Percentiles rank a stretch among this genome's conserved stretches.
phyloP scores from a whole-genome alignment of 2,888 invertebrate species.

The Chrysolina oricalcia region DNA sequence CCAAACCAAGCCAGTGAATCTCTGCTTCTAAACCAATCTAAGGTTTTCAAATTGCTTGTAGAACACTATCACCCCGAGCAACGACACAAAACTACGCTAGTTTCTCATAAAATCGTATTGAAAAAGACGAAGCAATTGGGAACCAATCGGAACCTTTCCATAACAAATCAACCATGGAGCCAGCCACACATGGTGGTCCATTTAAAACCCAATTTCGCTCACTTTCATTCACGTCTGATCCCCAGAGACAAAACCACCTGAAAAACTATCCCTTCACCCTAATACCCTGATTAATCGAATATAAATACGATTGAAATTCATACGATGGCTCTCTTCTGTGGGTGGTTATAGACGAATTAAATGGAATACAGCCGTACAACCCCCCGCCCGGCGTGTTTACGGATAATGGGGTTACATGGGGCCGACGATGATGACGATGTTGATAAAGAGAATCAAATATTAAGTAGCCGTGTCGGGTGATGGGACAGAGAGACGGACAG shows the following conservation, averaged over 20 bases:
- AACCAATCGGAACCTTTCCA: too few relatives aligned
- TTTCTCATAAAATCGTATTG: too few relatives aligned
- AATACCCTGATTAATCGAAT: conserved; percentile 44
- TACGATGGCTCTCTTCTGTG: conserved; percentile 45
- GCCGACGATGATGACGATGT: conserved; percentile 48
- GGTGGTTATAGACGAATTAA: conserved; percentile 52
- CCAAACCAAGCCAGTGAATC: too few relatives aligned
- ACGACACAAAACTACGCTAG: too few relatives aligned
- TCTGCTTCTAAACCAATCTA: too few relatives aligned
- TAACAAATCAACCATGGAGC: too few relatives aligned
- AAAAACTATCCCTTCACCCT: conserved; percentile 5
- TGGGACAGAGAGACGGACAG: conserved; percentile 51
- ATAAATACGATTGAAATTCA: conserved; percentile 54
- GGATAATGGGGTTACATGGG: conserved; percentile 54
- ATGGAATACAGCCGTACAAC: conserved; percentile 40
- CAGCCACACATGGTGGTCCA: not conserved
- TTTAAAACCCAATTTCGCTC: not conserved
- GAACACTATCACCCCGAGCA: too few relatives aligned
- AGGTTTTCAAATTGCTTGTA: too few relatives aligned
- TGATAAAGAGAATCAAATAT: conserved; percentile 65
- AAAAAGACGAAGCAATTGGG: too few relatives aligned
- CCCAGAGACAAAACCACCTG: conserved; percentile 3
- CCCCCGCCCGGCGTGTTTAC: conserved; percentile 52
- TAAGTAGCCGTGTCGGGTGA: conserved; percentile 64
- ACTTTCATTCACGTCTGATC: not conserved